Evolutionary conservation across 2,888 invertebrate genomes (phyloP).

Genomic region (Hypsopygia costalis): DNA sequence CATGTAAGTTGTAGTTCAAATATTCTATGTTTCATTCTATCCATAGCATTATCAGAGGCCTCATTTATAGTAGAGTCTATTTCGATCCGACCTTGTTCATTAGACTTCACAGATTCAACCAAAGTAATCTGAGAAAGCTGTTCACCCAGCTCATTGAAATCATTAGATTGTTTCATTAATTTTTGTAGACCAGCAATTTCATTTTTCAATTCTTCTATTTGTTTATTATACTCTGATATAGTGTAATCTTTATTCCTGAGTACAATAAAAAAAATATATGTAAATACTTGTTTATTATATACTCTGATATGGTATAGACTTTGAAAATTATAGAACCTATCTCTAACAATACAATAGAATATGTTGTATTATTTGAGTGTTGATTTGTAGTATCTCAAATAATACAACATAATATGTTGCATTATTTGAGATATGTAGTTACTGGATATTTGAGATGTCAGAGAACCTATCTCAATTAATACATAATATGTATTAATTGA

Average conservation of each 20-base stretch:
- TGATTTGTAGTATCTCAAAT: too few species aligned
- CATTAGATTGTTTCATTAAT: conserved; percentile 31
- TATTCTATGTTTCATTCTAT: conserved; percentile 44
- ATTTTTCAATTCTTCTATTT: conserved; percentile 65
- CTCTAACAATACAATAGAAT: too few species aligned
- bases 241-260: conserved; percentile 69
- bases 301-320: too few species aligned
- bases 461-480: too few species aligned
- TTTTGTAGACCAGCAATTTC: conserved; percentile 49
- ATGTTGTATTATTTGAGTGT: too few species aligned
- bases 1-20: conserved; percentile 50
- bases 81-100: not conserved
- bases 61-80: not conserved
- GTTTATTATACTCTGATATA: conserved; percentile 61
- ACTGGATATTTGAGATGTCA: too few species aligned
- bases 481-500: too few species aligned
- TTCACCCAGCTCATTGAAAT: conserved; percentile 33
- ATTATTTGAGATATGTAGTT: too few species aligned
- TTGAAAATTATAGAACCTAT: too few species aligned
- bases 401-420: too few species aligned
- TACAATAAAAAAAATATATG: conserved; percentile 10
- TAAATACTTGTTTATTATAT: too few species aligned
- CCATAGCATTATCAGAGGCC: conserved; percentile 22
- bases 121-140: conserved; percentile 30
- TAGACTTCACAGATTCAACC: conserved; percentile 8